phyloP scores from a whole-genome alignment of 2,113 vertebrate species.

The Campylorhamphus procurvoides region DNA sequence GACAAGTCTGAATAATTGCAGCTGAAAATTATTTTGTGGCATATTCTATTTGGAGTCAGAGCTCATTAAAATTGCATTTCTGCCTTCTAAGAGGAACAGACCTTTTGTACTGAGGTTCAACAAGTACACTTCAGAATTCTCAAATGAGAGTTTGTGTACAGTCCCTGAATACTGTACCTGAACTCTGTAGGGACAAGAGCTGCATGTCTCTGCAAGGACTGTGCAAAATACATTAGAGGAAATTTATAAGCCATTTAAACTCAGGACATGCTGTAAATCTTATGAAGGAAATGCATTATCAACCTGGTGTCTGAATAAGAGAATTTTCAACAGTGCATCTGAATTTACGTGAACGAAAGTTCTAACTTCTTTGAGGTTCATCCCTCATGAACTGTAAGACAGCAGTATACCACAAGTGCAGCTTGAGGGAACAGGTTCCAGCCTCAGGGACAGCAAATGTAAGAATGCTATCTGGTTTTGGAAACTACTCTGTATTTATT shows the following conservation, averaged over 20 bases:
- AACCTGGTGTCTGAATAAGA: background rate
- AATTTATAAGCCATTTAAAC: background rate
- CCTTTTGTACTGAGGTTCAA: background rate
- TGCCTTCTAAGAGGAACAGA: background rate
- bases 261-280: background rate
- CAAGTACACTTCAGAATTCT: background rate
- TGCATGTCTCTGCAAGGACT: background rate
- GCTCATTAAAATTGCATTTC: background rate
- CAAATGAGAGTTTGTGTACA: background rate
- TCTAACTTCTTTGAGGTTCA: background rate
- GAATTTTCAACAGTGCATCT: background rate
- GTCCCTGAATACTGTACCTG: background rate
- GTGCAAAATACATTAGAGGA: background rate
- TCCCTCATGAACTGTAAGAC: background rate
- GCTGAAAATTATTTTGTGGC: background rate
- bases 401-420: background rate
- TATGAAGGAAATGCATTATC: background rate
- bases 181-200: background rate
- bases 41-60: background rate
- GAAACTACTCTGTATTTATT: background rate
- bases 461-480: background rate
- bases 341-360: background rate
- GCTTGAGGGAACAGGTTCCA: background rate
- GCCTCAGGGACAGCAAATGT: background rate
- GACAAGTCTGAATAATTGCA: background rate